Percentiles rank a stretch among this genome's conserved stretches.
phyloP scores from a whole-genome alignment of 2,113 vertebrate species.

The Protobothrops mucrosquamatus region DNA sequence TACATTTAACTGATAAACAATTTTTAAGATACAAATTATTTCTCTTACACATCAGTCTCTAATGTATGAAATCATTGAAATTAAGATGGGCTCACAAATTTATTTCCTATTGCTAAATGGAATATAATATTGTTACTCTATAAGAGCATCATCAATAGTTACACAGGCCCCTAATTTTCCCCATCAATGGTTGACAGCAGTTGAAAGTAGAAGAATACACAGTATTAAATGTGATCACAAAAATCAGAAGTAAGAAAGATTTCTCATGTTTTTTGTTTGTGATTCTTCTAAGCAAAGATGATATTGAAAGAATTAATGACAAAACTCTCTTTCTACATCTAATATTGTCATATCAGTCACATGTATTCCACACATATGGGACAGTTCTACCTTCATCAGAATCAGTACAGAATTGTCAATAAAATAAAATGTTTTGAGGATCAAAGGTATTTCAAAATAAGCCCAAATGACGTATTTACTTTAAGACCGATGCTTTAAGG shows the following conservation, averaged over 20 bases:
- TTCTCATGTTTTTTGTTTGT: neutral
- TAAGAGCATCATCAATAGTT: neutral
- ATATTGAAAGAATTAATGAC: neutral
- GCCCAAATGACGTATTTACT: neutral
- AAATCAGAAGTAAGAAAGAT: neutral
- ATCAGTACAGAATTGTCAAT: neutral
- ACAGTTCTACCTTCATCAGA: neutral
- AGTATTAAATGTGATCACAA: neutral
- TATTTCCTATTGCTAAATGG: neutral
- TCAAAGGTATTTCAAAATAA: neutral
- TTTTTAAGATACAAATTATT: neutral
- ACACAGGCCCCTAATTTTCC: neutral
- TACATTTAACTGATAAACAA: neutral
- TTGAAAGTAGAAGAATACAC: neutral
- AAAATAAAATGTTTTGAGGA: neutral
- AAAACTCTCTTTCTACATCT: neutral
- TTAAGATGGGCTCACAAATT: neutral
- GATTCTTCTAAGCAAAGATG: neutral
- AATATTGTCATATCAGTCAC: neutral
- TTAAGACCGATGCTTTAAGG: neutral
- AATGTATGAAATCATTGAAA: neutral
- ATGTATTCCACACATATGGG: neutral
- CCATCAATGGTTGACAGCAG: neutral
- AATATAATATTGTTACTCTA: neutral
- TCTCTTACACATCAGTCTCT: neutral